Evolutionary conservation across 2,113 vertebrate species (phyloP).

Genomic region (Melozone crissalis): DNA sequence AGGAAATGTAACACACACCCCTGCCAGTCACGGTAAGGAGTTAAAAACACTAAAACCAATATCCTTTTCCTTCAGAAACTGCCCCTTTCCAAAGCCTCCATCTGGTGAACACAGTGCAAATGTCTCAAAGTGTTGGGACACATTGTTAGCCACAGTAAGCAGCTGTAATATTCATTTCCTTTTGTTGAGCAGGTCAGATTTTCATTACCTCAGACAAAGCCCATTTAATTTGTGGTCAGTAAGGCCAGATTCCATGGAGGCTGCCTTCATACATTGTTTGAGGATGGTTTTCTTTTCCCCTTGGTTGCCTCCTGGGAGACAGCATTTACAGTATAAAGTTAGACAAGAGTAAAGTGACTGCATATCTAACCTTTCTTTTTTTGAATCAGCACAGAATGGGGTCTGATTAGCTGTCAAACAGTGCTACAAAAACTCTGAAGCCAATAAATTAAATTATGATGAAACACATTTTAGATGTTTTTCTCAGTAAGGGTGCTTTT

Average conservation of each 20-base stretch:
- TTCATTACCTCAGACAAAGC: conserved; percentile 26
- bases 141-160: not conserved
- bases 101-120: not conserved
- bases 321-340: not conserved
- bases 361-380: not conserved
- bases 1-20: conserved; percentile 88
- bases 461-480: not conserved
- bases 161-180: conserved; percentile 35
- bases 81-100: not conserved
- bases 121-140: not conserved
- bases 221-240: not conserved
- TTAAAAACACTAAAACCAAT: not conserved
- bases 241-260: not conserved
- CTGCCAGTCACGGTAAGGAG: conserved; percentile 90
- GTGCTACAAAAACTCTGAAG: not conserved
- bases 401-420: not conserved
- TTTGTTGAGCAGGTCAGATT: conserved; percentile 29
- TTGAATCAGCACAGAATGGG: not conserved
- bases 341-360: not conserved
- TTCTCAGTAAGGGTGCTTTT: not conserved
- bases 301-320: not conserved
- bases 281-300: not conserved
- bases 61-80: not conserved
- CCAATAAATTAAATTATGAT: not conserved
- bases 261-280: not conserved